Conservation (phyloP, 2,797 vertebrate genomes). For the Danio kyathit region DNA sequence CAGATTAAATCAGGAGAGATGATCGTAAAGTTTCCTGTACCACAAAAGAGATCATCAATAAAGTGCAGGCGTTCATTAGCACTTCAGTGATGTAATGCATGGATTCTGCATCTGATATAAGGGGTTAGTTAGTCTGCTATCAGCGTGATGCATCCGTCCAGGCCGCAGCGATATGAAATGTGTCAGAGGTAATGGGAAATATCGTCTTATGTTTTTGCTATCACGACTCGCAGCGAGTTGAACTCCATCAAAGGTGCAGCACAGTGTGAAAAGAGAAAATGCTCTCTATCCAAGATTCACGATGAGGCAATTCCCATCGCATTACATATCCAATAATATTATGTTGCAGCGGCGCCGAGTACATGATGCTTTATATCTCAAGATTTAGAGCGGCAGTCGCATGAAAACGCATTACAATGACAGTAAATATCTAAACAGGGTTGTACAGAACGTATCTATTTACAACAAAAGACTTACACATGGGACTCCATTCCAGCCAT, state of each 20-base stretch:
- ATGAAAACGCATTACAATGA: slow-evolving; percentile 39
- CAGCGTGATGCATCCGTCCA: slow-evolving; percentile 69
- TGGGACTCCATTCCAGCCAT: slow-evolving; percentile 32
- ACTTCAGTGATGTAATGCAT: slow-evolving; percentile 75
- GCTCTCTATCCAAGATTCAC: slow-evolving; percentile 32
- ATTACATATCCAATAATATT: slow-evolving; percentile 55
- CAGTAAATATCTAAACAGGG: slow-evolving; percentile 50
- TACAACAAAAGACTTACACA: slow-evolving; percentile 47
- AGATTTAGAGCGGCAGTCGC: slow-evolving; percentile 21
- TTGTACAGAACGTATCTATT: slow-evolving; percentile 45
- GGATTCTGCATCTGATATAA: slow-evolving; percentile 71
- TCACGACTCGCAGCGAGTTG: slow-evolving; percentile 64
- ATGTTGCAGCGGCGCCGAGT: slow-evolving; percentile 24
- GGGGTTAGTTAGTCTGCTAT: slow-evolving; percentile 71
- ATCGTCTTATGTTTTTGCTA: slow-evolving; percentile 61
- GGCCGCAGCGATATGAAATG: slow-evolving; percentile 69
- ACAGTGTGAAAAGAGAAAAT: slow-evolving; percentile 52
- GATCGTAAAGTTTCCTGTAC: slow-evolving; percentile 75
- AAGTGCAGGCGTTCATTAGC: slow-evolving; percentile 77
- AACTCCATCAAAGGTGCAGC: slow-evolving; percentile 58
- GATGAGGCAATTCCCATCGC: slow-evolving; percentile 41
- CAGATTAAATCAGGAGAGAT: slow-evolving; percentile 74
- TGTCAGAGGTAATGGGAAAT: slow-evolving; percentile 68
- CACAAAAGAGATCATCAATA: slow-evolving; percentile 79
- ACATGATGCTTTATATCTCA: slow-evolving; percentile 45